Evolutionary conservation across 2,797 vertebrate species (phyloP), one percentile per base, ranked within the genome.

Genomic region (Hapalemur alaotrensis): DNA sequence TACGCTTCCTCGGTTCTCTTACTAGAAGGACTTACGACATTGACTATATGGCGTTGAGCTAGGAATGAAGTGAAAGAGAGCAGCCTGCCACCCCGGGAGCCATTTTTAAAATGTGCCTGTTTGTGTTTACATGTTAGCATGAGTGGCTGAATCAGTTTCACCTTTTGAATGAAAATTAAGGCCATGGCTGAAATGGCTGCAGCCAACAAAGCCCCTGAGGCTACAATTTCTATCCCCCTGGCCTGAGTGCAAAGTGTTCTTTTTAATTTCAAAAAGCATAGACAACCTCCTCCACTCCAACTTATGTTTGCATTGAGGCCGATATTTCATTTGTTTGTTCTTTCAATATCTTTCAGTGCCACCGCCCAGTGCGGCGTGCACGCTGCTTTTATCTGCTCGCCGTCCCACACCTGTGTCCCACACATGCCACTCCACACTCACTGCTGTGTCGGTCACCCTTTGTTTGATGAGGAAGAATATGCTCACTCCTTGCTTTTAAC

Each of bases 341-440:
- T 67, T 78, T 72, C 15, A 18, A 1, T 79, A 35, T 61, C 28
- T 30, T 41, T 48, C 76, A 78, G 54, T 18, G 20, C 18, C 18
- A 1, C 18, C 14, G 12, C 11, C 3, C 3, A 0, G 4, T 0
- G 18, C 18, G 30, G 41, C 7, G 0, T 17, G 76, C 25, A 0
- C 30, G 2, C 57, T 12, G 28, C 25, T 41, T 22, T 70, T 65
- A 2, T 54, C 35, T 54, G 52, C 13, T 63, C 46, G 46, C 0
- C 0, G 3, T 30, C 10, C 32, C 52, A 3, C n/a, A 30, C 50
- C 30, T 85, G 35, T 30, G 46, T 38, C 10, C 38, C 38, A 18
- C 0, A 0, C 20, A 0, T 4, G 41, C 7, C 9, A 30, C 7
- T 59, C 48, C 30, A 4, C 5, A 2, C 17, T 18, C 20, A 8